Evolutionary conservation across 2,113 vertebrate genomes (phyloP), one percentile per base, ranked within the genome.

Genomic region (Rafetus swinhoei): DNA sequence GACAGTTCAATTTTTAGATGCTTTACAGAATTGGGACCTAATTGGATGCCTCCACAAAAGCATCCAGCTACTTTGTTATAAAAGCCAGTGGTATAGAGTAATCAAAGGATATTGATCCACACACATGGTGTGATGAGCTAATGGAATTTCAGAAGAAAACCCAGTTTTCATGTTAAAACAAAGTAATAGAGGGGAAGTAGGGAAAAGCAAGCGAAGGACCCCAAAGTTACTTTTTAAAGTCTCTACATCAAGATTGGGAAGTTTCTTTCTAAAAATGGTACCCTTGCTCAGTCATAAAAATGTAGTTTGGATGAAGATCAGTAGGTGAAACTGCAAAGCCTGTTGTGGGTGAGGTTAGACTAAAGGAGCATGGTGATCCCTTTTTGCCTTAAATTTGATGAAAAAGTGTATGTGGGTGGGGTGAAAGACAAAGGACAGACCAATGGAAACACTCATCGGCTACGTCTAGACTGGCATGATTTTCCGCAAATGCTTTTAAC

Each of bases 281-380:
- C 93, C 56, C 85, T 32, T 4, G 87, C 84, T 94, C 88, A 29
- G 5, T 94, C 92, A 60, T 2, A 92, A 92, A 87, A 81, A 45
- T 29, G 0, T 1, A 4, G 84, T 0, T 45, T 74, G 91, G 39
- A 88, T 90, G 53, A 8, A 90, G 62, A 52, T 19, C 2, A 3
- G 82, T 82, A 91, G 88, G 59, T 77, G 91, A 24, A 86, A 1
- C 27, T 27, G 84, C 95, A 13, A 1, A 57, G 91, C 82, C 90
- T 15, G 82, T 5, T 52, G 76, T 62, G 94, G 79, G 89, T 91
- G 95, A 95, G 91, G 86, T n/a, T n/a, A n/a, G n/a, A n/a, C 87
- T 65, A 2, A 62, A 85, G 32, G 32, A n/a, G 81, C 93, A 55
- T 8, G 77, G 6, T 82, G 86, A 19, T 24, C 93, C 93, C 86